Evolutionary conservation across 1,140 invertebrate genomes (phyloP), one percentile per base, ranked within the genome.

Genomic region (Philopotamus ludificatus): DNA sequence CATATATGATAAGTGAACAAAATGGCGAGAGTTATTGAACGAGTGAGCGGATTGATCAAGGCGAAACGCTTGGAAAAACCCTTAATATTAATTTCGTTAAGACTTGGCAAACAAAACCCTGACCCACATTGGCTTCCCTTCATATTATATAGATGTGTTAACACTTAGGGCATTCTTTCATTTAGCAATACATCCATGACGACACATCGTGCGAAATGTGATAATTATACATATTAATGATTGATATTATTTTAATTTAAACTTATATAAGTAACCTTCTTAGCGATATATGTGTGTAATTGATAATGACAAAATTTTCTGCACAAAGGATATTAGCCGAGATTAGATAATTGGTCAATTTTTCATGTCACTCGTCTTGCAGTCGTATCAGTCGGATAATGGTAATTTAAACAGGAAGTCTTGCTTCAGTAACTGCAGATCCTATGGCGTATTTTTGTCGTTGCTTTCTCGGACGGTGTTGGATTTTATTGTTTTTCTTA

Each of bases 51-150:
- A 16, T 16, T n/a, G 9, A 16, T 39, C 54, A 57, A 57, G 54
- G 54, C 21, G 54, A 57, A 21, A 22, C 4, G 18, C 34, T 41
- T 21, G 54, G 54, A 28, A 57, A 57, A 57, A 57, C 54, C 54
- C 54, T 57, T 57, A 42, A 41, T 41, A 57, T 42, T 42, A 41
- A 41, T 42, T 42, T 20, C 42, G n/a, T 57, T n/a, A n/a, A n/a
- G n/a, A n/a, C 39, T 34, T 9, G 20, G 22, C n/a, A 39, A 42
- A 25, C 12, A 57, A 57, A 57, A 50, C 3, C 54, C 54, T 57
- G 54, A 57, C 54, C 54, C 54, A 57, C 54, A 41, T 57, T 1
- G 34, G 42, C 39, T 57, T 57, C 54, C 54, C 39, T 22, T 57
- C 54, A 21, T 57, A 41, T 34, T 42, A 41, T 57, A 39, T 42